Base-by-base conservation (phyloP, 2,888 invertebrate species). In the Lottia gigantea region DNA sequence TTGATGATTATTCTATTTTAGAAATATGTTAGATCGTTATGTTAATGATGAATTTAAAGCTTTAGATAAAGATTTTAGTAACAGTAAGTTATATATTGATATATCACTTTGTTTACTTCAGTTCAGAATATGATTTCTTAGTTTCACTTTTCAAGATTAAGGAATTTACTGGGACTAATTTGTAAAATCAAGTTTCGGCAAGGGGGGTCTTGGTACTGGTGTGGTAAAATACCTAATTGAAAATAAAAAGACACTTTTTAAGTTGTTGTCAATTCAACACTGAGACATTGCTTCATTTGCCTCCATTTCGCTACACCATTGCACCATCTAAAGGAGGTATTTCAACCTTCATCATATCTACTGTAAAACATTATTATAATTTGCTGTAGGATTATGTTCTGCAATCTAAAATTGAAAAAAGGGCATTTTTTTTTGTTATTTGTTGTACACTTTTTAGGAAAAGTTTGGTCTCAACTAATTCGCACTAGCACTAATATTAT, bases 11-110 rank as follows among this genome's bases (percentile, higher is more conserved):
- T 72, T 76, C 67, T 25, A 25, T 75, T 79, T 55, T 78, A 86
- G 87, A 70, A 86, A 84, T 72, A 87, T 88, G 87, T 75, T 88
- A 68, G 88, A 88, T 62, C 75, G 87, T 74, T 88, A 87, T 78
- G 87, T 88, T 45, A 86, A 85, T 76, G 88, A 88, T 76, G 87
- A 88, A 73, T 88, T 87, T 72, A 72, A 81, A 65, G 85, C 84
- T 47, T 79, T 81, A 25, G 88, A 88, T 74, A 83, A 76, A 75
- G 84, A 87, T 74, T 84, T 87, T 71, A 87, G 84, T 72, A 86
- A 84, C 70, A 83, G 88, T 88, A 79, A 84, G 87, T 82, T 68
- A n/a, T n/a, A n/a, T n/a, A n/a, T n/a, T n/a, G n/a, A n/a, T n/a
- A n/a, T n/a, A n/a, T n/a, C n/a, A n/a, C n/a, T n/a, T 31, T 25